A percentile compares a stretch with the other conserved stretches of the same genome.
These are phyloP conservation scores for Polyploca ridens DNA, from an alignment of 2,888 invertebrate genomes.

Conservation along the genomic window DNA sequence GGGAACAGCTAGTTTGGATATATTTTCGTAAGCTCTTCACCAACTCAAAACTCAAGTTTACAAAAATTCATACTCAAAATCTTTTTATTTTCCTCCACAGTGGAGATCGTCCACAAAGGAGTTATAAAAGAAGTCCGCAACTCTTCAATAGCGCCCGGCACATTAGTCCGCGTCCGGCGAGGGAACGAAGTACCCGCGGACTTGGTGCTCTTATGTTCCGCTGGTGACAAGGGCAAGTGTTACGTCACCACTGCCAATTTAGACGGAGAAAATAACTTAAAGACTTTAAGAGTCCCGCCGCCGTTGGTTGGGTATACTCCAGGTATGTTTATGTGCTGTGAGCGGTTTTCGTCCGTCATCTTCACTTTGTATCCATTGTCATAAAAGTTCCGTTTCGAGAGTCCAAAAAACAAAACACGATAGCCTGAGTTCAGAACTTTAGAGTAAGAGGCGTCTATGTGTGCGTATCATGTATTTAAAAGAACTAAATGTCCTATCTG, in stretches of 20 bases:
- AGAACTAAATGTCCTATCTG: no score
- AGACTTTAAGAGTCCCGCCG: constrained; percentile 82
- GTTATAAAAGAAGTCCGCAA: constrained; percentile 82
- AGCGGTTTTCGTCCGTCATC: background rate
- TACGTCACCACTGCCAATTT: constrained; percentile 94
- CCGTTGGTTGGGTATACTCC: constrained; percentile 71
- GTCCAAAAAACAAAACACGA: no score
- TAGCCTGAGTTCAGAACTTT: no score
- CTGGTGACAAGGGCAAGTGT: constrained; percentile 88
- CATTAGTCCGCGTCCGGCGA: constrained; percentile 88
- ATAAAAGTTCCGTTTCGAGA: background rate
- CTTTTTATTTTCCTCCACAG: constrained; percentile 50
- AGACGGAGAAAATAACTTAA: constrained; percentile 92
- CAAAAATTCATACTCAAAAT: background rate
- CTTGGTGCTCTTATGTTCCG: constrained; percentile 88
- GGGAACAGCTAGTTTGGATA: no score
- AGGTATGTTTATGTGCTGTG: constrained; percentile 47
- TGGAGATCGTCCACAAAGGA: constrained; percentile 84
- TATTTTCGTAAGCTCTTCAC: no score
- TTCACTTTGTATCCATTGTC: background rate
- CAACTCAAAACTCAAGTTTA: no score
- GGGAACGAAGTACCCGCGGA: constrained; percentile 94
- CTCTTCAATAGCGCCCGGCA: constrained; percentile 89
- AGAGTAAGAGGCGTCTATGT: background rate
- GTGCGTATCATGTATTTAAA: background rate